Evolutionary conservation across 2,888 invertebrate genomes (phyloP), one percentile per base, ranked within the genome.

Genomic region (Caenorhabditis angaria): DNA sequence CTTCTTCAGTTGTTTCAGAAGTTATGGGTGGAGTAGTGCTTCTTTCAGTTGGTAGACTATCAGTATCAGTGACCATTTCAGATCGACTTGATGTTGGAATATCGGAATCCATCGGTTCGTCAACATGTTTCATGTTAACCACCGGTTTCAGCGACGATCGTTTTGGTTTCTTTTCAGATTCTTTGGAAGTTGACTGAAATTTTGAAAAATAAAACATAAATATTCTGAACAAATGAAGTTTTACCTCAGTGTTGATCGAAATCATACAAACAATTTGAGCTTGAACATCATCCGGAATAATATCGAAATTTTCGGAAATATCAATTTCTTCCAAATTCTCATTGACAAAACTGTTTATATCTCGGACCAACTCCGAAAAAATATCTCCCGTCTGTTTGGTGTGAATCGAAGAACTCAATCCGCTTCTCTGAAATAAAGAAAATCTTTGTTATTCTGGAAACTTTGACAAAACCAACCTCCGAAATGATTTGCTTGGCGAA

Each of bases 1-100:
- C 59, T 2, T 47, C 61, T n/a, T 70, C 70, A 0, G 65, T 65
- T 61, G 58, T 65, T 24, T 41, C 24, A 2, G 69, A 35, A 27
- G 47, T 57, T 12, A 64, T 61, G n/a, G 53, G 58, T 28, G 65
- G 70, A 2, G 70, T 65, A 5, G 47, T 14, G 22, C 63, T 18
- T 51, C 22, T 22, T 22, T 25, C 25, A 22, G 51, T 51, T 51
- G 51, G 51, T 22, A 6, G 3, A 22, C 51, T 41, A 14, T 41
- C 41, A 41, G 10, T 41, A 18, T 41, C 41, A 3, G 41, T 41
- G 2, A 41, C 41, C 18, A 41, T 41, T 12, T 12, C 10, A 3
- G 41, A 41, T 41, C 41, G 41, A 41, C 41, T 41, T 41, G 41
- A 41, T 14, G 41, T 12, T 41, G 41, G 41, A 14, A 41, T 14